Conservation (phyloP, 2,113 vertebrate species). For the Morphnarchus princeps region DNA sequence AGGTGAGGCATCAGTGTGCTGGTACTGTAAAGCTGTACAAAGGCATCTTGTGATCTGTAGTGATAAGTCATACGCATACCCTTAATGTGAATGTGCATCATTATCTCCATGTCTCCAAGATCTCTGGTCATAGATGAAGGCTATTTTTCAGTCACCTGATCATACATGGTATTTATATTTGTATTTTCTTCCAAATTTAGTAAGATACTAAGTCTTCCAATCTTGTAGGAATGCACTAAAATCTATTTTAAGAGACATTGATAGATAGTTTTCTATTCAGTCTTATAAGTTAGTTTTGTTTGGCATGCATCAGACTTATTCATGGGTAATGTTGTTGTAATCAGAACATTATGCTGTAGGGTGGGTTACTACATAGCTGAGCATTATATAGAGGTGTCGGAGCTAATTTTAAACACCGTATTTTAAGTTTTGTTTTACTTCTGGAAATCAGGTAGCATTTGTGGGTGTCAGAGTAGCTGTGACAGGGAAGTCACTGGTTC, state of each 20-base stretch:
- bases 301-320: background rate
- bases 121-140: background rate
- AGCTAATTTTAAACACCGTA: background rate
- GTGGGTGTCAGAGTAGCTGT: background rate
- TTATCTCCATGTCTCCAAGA: background rate
- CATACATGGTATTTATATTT: background rate
- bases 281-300: background rate
- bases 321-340: background rate
- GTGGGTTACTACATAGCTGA: background rate
- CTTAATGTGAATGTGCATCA: rapidly evolving
- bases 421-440: background rate
- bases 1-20: background rate
- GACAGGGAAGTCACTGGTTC: background rate
- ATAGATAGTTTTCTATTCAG: background rate
- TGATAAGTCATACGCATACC: background rate
- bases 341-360: background rate
- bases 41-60: background rate
- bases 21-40: background rate
- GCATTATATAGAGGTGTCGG: background rate
- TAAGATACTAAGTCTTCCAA: background rate
- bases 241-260: background rate
- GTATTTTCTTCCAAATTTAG: background rate
- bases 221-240: background rate
- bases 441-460: background rate
- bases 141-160: background rate